A percentile compares a stretch with the other conserved stretches of the same genome.
phyloP scores from a whole-genome alignment of 1,140 invertebrate genomes.

The Nebria ingens region DNA sequence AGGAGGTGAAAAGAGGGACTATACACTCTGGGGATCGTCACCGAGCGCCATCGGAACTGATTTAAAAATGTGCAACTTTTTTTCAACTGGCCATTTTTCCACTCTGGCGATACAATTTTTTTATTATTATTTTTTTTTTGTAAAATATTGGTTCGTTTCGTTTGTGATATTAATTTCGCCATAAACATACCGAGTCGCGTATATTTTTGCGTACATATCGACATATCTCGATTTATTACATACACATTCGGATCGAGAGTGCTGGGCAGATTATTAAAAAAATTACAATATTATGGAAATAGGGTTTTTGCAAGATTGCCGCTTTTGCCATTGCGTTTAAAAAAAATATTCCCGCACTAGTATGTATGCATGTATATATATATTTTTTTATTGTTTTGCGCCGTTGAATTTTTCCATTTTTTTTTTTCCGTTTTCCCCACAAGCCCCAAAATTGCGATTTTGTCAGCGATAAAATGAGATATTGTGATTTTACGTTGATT shows the following conservation, averaged over 20 bases:
- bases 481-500: conserved; percentile 3
- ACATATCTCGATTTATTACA: not conserved
- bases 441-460: conserved; percentile 5
- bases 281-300: conserved; percentile 9
- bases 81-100: no score
- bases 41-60: not conserved
- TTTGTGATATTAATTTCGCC: conserved; percentile 2
- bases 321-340: not conserved
- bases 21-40: no score
- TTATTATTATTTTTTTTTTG: not conserved
- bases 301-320: conserved; percentile 3
- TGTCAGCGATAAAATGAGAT: conserved; percentile 4
- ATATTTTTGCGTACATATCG: not conserved
- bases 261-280: conserved; percentile 1
- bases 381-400: not conserved
- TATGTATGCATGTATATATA: not conserved
- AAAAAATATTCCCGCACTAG: not conserved
- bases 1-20: no score
- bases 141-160: not conserved
- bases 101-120: no score
- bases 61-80: not conserved
- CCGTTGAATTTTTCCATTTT: not conserved
- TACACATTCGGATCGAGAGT: not conserved
- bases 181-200: not conserved
- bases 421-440: not conserved